These are phyloP conservation scores for Mallotus villosus DNA, from an alignment of 2,797 vertebrate species.

Conservation along the genomic window DNA sequence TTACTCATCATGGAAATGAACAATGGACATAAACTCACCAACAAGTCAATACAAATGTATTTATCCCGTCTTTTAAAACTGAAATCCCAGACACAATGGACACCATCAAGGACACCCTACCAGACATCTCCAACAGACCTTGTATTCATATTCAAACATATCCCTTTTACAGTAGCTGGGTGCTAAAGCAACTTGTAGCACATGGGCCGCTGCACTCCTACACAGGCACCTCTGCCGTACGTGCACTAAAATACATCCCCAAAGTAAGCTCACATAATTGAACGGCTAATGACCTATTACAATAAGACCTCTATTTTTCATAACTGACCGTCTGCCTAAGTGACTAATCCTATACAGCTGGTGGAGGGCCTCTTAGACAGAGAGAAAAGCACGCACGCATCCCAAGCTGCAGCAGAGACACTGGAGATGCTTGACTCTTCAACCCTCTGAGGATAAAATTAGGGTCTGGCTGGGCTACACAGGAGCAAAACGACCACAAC, in stretches of 20 bases:
- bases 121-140: not conserved
- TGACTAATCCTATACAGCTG: not conserved
- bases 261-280: not conserved
- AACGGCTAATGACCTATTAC: not conserved
- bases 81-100: not conserved
- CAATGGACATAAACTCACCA: too few species aligned
- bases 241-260: not conserved
- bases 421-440: slow-evolving; percentile 3
- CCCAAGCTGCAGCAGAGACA: not conserved
- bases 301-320: not conserved
- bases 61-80: not conserved
- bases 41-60: not conserved
- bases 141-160: not conserved
- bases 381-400: not conserved
- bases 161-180: not conserved
- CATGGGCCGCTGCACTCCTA: not conserved
- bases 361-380: not conserved
- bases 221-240: not conserved
- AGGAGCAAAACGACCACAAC: not conserved
- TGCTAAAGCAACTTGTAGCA: not conserved
- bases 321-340: not conserved
- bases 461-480: not conserved
- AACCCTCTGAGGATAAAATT: slow-evolving; percentile 8
- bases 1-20: too few species aligned
- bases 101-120: not conserved